A percentile compares a stretch with the other conserved stretches of the same genome.
These are phyloP conservation scores for Chymomyza costata DNA, from an alignment of 1,140 invertebrate genomes.

Conservation along the genomic window DNA sequence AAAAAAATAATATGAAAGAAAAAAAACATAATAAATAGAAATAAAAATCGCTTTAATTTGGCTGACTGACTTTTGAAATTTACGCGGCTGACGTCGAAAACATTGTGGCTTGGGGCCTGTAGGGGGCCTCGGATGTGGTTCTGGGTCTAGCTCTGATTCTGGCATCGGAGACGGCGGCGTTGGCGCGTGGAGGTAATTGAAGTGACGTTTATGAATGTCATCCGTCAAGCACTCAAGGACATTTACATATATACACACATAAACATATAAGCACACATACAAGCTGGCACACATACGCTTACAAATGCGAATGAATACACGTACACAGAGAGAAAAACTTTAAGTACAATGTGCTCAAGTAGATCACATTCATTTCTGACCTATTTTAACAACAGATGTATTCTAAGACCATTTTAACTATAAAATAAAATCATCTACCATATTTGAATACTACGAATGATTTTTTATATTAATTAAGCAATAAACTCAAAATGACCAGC, in stretches of 20 bases:
- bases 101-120: background rate
- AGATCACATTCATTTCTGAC: no score
- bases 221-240: constrained; percentile 76
- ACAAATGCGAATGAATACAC: no score
- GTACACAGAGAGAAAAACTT: no score
- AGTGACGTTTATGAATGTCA: constrained; percentile 73
- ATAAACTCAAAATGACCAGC: no score
- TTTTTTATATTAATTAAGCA: no score
- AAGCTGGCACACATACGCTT: constrained; percentile 5
- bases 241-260: constrained; percentile 66
- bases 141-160: no score
- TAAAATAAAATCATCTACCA: no score
- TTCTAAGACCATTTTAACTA: no score
- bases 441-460: no score
- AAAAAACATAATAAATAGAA: constrained; percentile 16
- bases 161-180: constrained; percentile 40
- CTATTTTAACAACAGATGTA: no score
- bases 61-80: constrained; percentile 61
- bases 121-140: no score
- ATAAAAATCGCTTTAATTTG: constrained; percentile 44
- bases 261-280: constrained; percentile 16
- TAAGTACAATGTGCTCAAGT: no score
- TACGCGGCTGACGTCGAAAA: constrained; percentile 45
- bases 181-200: constrained; percentile 71
- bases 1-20: constrained; percentile 15